Percentiles rank a stretch among this genome's conserved stretches.
These are phyloP conservation scores for Drosophila quinaria DNA, from an alignment of 2,888 invertebrate species.

Conservation along the genomic window DNA sequence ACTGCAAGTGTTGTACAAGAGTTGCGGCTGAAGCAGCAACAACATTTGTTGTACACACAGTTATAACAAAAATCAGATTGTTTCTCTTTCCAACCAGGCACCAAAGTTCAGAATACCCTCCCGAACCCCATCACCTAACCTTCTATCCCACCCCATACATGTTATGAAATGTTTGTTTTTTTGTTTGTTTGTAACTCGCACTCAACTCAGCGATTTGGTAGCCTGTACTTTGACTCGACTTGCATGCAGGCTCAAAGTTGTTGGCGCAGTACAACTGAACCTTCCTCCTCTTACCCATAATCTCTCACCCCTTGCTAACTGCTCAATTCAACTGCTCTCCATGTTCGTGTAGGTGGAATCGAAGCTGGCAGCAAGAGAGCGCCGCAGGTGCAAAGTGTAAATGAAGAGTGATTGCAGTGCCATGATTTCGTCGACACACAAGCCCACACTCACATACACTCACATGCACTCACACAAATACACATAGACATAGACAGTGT, in stretches of 20 bases:
- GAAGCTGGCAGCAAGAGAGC: conserved; percentile 48
- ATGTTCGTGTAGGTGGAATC: conserved; percentile 59
- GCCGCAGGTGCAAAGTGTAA: conserved; percentile 79
- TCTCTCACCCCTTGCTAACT: conserved; percentile 33
- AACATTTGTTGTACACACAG: conserved; percentile 67
- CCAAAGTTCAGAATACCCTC: conserved; percentile 32
- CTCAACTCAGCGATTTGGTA: conserved; percentile 38
- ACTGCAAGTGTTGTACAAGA: conserved; percentile 76
- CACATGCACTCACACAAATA: conserved; percentile 17
- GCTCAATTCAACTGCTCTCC: conserved; percentile 49
- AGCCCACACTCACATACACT: conserved; percentile 19
- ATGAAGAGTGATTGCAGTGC: conserved; percentile 83
- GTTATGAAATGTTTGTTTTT: conserved; percentile 42
- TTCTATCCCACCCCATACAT: no score
- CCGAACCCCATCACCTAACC: not conserved
- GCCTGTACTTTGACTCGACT: conserved; percentile 37
- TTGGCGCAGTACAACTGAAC: conserved; percentile 36
- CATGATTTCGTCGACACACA: conserved; percentile 68
- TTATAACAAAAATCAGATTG: conserved; percentile 76
- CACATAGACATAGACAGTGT: conserved; percentile 13
- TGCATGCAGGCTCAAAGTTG: conserved; percentile 75
- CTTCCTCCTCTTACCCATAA: not conserved
- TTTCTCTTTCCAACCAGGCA: conserved; percentile 60
- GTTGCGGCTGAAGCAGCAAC: conserved; percentile 36
- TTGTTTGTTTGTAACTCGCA: conserved; percentile 53